Base-by-base conservation (phyloP, 1,140 invertebrate species). In the Leptopilina boulardi region DNA sequence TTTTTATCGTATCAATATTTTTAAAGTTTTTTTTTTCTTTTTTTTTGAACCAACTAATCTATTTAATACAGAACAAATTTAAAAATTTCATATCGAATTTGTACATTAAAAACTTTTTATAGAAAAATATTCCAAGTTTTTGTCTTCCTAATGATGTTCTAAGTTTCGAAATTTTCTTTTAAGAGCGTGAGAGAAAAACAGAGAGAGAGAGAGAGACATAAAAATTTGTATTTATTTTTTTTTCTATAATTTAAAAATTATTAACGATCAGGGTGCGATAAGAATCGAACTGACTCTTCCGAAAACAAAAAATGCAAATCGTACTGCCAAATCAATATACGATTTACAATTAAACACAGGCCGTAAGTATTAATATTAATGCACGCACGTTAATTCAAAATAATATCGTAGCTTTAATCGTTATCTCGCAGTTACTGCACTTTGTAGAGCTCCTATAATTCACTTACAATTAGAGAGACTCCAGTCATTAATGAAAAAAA, bases 331-430 rank as follows among this genome's bases (percentile, higher is more conserved):
- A 77, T 80, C 80, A 79, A 84, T 84, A 77, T 84, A 87, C 82
- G 76, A 86, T 80, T 83, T 82, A 85, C 71, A 80, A 81, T 84
- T 81, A 82, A 83, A 83, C 71, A 77, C 84, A 83, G 56, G 80
- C 76, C 80, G 76, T 78, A 77, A 82, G 75, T 85, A 84, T 87
- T 84, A 66, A 81, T 86, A 87, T 84, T 85, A 83, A 87, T 84
- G 83, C 89, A 90, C 88, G 85, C 88, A 89, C 86, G 86, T 88
- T 89, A 82, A 89, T 89, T 89, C 87, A 87, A 88, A 72, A 82
- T 87, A 87, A 87, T 89, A 89, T 88, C 85, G 87, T 91, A 91
- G 89, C 88, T 90, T 90, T 90, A 89, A 91, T 90, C 85, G 87
- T 90, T 91, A 90, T 84, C n/a, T n/a, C 84, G 80, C 87, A 87